Conservation (phyloP, 2,888 invertebrate species). For the Calliphora vomitoria region DNA sequence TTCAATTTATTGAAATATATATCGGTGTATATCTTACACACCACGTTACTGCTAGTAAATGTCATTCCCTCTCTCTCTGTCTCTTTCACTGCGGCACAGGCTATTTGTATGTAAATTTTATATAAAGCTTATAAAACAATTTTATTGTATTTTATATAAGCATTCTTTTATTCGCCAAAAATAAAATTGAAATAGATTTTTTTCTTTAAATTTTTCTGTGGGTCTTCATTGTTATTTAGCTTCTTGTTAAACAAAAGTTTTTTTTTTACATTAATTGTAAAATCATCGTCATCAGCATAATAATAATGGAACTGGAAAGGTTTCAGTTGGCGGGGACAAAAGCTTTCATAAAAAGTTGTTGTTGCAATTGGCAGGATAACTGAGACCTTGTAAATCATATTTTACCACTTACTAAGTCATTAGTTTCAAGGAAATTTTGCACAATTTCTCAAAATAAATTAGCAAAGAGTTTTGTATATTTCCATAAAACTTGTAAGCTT, state of each 20-base stretch:
- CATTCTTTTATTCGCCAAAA: constrained; percentile 5
- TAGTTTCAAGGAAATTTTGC: not conserved
- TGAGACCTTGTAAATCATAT: constrained; percentile 1
- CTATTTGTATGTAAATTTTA: constrained; percentile 9
- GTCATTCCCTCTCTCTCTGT: not conserved
- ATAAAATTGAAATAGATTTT: not conserved
- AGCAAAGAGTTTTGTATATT: not conserved
- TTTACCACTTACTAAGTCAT: not conserved
- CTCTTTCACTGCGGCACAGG: no score
- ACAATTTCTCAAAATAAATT: not conserved
- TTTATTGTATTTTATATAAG: constrained; percentile 34
- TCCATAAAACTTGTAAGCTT: not conserved
- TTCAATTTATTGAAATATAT: constrained; percentile 39
- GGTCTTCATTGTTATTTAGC: not conserved
- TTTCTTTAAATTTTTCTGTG: not conserved
- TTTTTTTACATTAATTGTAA: constrained; percentile 16
- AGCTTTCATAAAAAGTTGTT: not conserved
- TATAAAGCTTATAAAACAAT: constrained; percentile 33
- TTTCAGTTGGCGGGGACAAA: not conserved
- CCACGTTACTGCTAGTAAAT: not conserved
- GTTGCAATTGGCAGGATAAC: not conserved
- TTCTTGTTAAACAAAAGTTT: constrained; percentile 22
- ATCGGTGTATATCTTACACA: not conserved
- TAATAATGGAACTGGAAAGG: not conserved
- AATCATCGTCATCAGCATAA: not conserved